A percentile compares a stretch with the other conserved stretches of the same genome.
phyloP scores from a whole-genome alignment of 2,797 vertebrate species.

The Schizopygopsis pylzovi region DNA sequence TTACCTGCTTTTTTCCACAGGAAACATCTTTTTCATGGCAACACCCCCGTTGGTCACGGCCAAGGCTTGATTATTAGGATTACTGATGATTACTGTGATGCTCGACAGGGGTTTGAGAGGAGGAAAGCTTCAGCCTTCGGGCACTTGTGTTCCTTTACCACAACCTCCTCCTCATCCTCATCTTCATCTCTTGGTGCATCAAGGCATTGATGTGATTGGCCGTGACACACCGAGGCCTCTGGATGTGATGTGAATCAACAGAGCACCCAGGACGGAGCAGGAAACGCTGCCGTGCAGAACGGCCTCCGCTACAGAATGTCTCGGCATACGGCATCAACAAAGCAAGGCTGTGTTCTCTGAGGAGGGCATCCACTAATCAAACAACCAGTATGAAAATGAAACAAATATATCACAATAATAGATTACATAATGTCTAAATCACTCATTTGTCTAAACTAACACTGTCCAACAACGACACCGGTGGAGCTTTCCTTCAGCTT shows the following conservation, averaged over 20 bases:
- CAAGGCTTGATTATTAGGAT: slow-evolving; percentile 71
- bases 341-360: neutral
- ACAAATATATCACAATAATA: neutral
- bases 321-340: neutral
- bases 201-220: slow-evolving; percentile 45
- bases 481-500: too few relatives aligned
- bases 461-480: too few relatives aligned
- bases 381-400: neutral
- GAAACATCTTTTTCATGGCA: slow-evolving; percentile 34
- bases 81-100: slow-evolving; percentile 73
- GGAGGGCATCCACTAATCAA: neutral
- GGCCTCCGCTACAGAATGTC: neutral
- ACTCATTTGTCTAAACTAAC: too few relatives aligned
- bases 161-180: slow-evolving; percentile 20
- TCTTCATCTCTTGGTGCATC: slow-evolving; percentile 39
- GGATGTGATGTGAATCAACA: slow-evolving; percentile 47
- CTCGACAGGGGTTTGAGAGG: slow-evolving; percentile 60
- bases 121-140: slow-evolving; percentile 57
- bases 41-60: slow-evolving; percentile 56
- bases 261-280: slow-evolving; percentile 32
- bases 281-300: slow-evolving; percentile 3
- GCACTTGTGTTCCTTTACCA: slow-evolving; percentile 59
- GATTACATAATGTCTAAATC: too few relatives aligned
- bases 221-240: slow-evolving; percentile 39
- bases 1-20: slow-evolving; percentile 42